Percentiles rank a stretch among this genome's conserved stretches.
These are phyloP conservation scores for Polymixis flavicincta DNA, from an alignment of 2,888 invertebrate genomes.

Conservation along the genomic window DNA sequence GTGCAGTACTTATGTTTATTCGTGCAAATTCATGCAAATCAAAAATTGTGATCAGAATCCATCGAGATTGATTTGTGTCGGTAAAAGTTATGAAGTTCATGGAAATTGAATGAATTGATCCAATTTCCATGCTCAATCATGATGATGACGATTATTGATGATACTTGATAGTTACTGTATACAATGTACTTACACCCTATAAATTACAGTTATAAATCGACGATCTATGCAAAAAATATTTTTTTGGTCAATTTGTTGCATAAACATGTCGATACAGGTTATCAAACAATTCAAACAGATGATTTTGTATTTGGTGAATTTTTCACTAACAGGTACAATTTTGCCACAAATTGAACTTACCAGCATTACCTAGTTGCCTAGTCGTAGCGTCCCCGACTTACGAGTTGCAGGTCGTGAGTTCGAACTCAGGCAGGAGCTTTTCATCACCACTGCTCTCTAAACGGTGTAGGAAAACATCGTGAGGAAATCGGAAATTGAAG, in stretches of 20 bases:
- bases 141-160: too few species aligned
- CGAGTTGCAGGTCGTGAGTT: too few species aligned
- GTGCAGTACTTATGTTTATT: conserved; percentile 8
- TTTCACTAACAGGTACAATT: not conserved
- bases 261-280: not conserved
- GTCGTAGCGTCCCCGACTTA: too few species aligned
- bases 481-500: too few species aligned
- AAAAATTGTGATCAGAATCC: not conserved
- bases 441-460: too few species aligned
- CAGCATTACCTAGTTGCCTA: too few species aligned
- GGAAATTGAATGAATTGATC: too few species aligned
- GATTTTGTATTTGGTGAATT: not conserved
- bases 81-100: not conserved
- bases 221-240: not conserved
- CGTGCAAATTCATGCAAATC: not conserved
- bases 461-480: too few species aligned
- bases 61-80: not conserved
- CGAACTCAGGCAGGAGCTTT: too few species aligned
- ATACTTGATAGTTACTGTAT: too few species aligned
- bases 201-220: not conserved
- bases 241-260: not conserved
- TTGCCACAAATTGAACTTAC: not conserved
- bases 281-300: not conserved
- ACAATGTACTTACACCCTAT: too few species aligned
- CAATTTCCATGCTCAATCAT: too few species aligned